Conservation (phyloP, 2,888 invertebrate genomes). For the Pristionchus arcanus region DNA sequence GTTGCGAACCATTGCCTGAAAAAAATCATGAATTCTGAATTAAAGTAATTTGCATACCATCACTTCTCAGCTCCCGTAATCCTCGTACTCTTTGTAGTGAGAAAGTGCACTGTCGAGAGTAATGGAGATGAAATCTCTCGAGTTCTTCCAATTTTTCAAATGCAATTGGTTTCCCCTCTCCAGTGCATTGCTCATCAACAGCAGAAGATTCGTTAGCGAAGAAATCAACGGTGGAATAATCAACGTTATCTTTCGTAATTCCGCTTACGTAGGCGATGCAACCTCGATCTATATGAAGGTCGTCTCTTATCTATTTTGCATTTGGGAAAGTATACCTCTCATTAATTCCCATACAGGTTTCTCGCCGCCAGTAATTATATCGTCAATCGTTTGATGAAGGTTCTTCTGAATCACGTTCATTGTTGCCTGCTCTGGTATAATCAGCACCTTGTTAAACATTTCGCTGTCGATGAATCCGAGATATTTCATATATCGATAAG, state of each 20-base stretch:
- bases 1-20: neutral
- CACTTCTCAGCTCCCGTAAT: neutral
- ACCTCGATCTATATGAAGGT: neutral
- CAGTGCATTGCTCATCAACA: neutral
- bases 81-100: neutral
- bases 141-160: neutral
- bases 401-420: neutral
- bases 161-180: neutral
- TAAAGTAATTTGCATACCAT: neutral
- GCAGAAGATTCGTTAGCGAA: neutral
- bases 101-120: neutral
- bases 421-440: neutral
- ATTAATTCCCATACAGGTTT: constrained; percentile 16
- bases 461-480: constrained; percentile 43
- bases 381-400: neutral
- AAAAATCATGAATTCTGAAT: neutral
- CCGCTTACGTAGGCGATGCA: constrained; percentile 24
- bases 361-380: neutral
- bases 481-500: constrained; percentile 28
- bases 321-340: neutral
- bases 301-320: neutral
- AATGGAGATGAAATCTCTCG: constrained; percentile 1
- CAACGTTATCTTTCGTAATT: neutral
- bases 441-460: constrained; percentile 32
- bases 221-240: neutral